Conservation (phyloP, 2,113 vertebrate species). For the Coreoperca whiteheadi region DNA sequence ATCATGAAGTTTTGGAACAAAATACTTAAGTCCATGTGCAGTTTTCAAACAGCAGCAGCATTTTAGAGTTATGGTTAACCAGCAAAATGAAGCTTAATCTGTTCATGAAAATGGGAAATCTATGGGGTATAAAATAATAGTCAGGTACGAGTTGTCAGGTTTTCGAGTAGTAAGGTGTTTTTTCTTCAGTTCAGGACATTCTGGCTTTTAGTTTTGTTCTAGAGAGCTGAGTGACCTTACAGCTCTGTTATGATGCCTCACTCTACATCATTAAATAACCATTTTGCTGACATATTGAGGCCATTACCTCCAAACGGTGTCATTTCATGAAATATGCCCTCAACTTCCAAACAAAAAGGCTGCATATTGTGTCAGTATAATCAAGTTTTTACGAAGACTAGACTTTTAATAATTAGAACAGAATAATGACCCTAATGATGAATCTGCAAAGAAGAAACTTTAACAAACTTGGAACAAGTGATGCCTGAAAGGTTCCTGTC, state of each 20-base stretch:
- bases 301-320: slow-evolving; percentile 62
- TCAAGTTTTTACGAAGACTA: slow-evolving; percentile 32
- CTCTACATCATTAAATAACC: slow-evolving; percentile 58
- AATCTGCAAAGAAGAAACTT: slow-evolving; percentile 8
- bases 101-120: slow-evolving; percentile 28
- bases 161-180: slow-evolving; percentile 18
- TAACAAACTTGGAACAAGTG: slow-evolving; percentile 41
- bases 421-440: slow-evolving; percentile 31
- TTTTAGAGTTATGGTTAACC: slow-evolving; percentile 3
- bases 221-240: slow-evolving; percentile 42
- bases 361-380: slow-evolving; percentile 38
- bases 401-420: slow-evolving; percentile 18
- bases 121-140: neutral
- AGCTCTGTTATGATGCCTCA: slow-evolving; percentile 45
- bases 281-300: slow-evolving; percentile 65
- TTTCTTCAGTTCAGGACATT: slow-evolving; percentile 55
- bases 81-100: neutral
- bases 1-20: neutral
- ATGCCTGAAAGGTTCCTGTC: slow-evolving; percentile 44
- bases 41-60: neutral
- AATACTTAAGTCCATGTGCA: neutral
- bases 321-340: slow-evolving; percentile 61
- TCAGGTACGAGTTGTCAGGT: neutral
- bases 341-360: slow-evolving; percentile 54
- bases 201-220: slow-evolving; percentile 46